phyloP scores from a whole-genome alignment of 2,888 invertebrate genomes.

The Odontocolon sp. region DNA sequence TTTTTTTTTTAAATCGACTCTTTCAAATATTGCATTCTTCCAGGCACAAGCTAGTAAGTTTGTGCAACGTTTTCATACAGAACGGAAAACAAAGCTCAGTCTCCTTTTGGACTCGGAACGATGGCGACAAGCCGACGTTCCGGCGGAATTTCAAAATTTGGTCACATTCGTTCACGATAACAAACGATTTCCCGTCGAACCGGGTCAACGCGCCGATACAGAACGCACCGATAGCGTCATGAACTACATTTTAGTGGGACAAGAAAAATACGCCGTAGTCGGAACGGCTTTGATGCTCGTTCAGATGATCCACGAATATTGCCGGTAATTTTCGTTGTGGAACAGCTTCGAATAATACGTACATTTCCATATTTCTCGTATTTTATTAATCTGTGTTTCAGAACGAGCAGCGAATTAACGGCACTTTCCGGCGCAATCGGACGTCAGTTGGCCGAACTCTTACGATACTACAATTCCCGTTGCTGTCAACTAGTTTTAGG shows the following conservation, averaged over 20 bases:
- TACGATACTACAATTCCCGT: conserved; percentile 93
- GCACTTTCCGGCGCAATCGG: conserved; percentile 90
- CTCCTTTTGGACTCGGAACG: conserved; percentile 93
- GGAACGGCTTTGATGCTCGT: conserved; percentile 93
- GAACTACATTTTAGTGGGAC: conserved; percentile 83
- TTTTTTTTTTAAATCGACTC: conserved; percentile 5
- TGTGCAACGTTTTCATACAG: conserved; percentile 94
- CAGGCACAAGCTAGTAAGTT: conserved; percentile 93
- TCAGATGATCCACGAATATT: conserved; percentile 96
- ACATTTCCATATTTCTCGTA: background rate
- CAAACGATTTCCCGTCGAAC: conserved; percentile 81
- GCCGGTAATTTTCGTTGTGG: conserved; percentile 82
- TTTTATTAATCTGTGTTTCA: conserved; percentile 69
- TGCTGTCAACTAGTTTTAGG: conserved; percentile 97
- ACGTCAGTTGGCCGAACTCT: conserved; percentile 92
- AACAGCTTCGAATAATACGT: too few relatives aligned
- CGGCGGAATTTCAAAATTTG: conserved; percentile 92
- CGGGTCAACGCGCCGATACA: conserved; percentile 72
- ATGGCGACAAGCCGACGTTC: conserved; percentile 97
- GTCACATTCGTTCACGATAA: conserved; percentile 82
- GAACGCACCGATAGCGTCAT: conserved; percentile 74
- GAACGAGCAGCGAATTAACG: conserved; percentile 84
- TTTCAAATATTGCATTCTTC: conserved; percentile 36
- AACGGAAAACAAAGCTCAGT: conserved; percentile 92
- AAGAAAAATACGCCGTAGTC: conserved; percentile 89